Evolutionary conservation across 1,140 invertebrate species (phyloP), one percentile per base, ranked within the genome.

Genomic region (Idris sp.): DNA sequence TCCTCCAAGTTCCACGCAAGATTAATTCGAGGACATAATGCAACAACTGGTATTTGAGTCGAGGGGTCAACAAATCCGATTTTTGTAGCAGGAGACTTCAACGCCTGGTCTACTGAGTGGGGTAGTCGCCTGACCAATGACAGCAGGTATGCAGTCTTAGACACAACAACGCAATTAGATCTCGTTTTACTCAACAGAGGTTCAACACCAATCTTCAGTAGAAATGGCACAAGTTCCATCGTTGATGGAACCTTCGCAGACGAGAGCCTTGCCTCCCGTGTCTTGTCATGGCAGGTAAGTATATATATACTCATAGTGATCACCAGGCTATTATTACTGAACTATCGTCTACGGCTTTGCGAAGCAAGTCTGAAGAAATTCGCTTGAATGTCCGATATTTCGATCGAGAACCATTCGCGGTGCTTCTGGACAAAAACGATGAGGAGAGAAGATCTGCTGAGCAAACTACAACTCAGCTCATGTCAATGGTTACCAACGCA

Each of bases 61-160:
- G n/a, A n/a, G 15, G 14, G 19, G 30, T 9, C 31, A 30, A 8
- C 22, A n/a, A n/a, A 8, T n/a, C 58, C 33, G 0, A 1, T 51
- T 2, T 28, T 58, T 4, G 59, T 71, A 1, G 65, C 73, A 3
- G 65, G 51, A 0, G 65, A 69, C 25, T 68, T 74, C 16, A 68
- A 74, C 18, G 54, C 62, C 0, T 74, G 72, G 64, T 38, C 54
- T 5, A 26, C 40, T 2, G 40, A 44, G 26, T 44, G 40, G 22
- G 22, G 40, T 2, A 26, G 18, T 6, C 14, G 46, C 4, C 18
- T 13, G 18, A 51, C 31, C 1, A 51, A 51, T 10, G 5, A 8
- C 0, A 2, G 46, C 2, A 18, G 18, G 2, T n/a, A 25, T 3
- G 4, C 10, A 10, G 18, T 51, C 2, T 19, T 36, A 18, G 46